phyloP scores from a whole-genome alignment of 2,113 vertebrate genomes.

The Oncorhynchus mykiss region DNA sequence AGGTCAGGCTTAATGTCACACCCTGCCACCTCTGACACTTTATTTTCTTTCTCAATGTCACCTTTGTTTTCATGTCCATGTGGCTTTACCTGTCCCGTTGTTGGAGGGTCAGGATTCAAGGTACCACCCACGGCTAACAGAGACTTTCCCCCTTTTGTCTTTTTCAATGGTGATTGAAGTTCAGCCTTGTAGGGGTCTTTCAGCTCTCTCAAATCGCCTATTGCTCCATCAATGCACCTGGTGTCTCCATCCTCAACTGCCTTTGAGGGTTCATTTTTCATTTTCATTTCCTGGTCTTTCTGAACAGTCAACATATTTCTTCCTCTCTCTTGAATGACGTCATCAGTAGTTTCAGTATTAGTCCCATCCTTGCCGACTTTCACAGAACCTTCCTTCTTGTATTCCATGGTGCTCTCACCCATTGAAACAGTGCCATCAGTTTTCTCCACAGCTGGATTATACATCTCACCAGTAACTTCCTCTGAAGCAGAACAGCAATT shows the following conservation, averaged over 20 bases:
- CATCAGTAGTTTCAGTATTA: slow-evolving; percentile 7
- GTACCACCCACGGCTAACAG: slow-evolving; percentile 42
- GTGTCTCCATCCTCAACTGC: slow-evolving; percentile 41
- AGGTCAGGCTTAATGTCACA: not conserved
- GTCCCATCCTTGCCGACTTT: slow-evolving; percentile 25
- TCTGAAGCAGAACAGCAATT: slow-evolving; percentile 10
- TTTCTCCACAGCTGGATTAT: not conserved
- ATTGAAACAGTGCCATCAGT: slow-evolving; percentile 8
- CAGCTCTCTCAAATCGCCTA: slow-evolving; percentile 47
- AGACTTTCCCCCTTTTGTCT: slow-evolving; percentile 52
- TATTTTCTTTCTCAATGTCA: slow-evolving; percentile 10
- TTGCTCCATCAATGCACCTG: slow-evolving; percentile 42
- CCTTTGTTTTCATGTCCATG: slow-evolving; percentile 22
- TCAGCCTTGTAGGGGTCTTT: slow-evolving; percentile 47
- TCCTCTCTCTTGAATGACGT: slow-evolving; percentile 16
- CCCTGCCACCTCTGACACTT: not conserved
- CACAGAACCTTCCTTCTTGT: slow-evolving; percentile 20
- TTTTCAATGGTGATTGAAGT: slow-evolving; percentile 59
- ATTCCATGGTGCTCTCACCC: slow-evolving; percentile 22
- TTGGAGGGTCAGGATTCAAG: slow-evolving; percentile 40
- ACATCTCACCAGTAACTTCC: slow-evolving; percentile 2
- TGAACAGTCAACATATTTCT: slow-evolving; percentile 28
- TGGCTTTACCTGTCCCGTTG: slow-evolving; percentile 8
- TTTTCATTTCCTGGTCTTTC: slow-evolving; percentile 16
- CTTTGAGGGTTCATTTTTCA: slow-evolving; percentile 7